A percentile compares a stretch with the other conserved stretches of the same genome.
These are phyloP conservation scores for Nemurella pictetii DNA, from an alignment of 2,888 invertebrate genomes.

Conservation along the genomic window DNA sequence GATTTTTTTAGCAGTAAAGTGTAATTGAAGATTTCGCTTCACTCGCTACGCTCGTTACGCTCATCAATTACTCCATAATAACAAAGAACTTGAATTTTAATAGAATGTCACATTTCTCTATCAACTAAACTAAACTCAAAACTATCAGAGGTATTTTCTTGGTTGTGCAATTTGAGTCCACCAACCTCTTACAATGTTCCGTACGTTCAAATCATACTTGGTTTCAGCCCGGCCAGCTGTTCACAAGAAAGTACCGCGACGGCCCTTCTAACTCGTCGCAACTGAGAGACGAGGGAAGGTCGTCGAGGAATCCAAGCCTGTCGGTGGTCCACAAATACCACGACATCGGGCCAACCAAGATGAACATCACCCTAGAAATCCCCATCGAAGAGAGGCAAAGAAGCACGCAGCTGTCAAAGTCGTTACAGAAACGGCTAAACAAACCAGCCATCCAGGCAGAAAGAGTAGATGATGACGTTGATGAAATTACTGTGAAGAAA, in stretches of 20 bases:
- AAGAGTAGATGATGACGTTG: not conserved
- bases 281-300: not conserved
- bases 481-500: too few species aligned
- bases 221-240: not conserved
- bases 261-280: not conserved
- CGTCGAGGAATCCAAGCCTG: not conserved
- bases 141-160: too few species aligned
- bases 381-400: not conserved
- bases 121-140: too few species aligned
- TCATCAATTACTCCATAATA: too few species aligned
- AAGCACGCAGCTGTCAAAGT: not conserved
- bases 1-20: too few species aligned
- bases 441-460: not conserved
- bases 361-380: slow-evolving; percentile 2
- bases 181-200: too few species aligned
- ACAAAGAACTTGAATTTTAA: too few species aligned
- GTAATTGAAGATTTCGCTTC: too few species aligned
- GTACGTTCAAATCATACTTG: too few species aligned
- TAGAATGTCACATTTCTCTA: too few species aligned
- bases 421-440: not conserved
- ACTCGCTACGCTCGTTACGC: too few species aligned
- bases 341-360: not conserved
- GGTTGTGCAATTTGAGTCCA: too few species aligned
- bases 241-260: slow-evolving; percentile 20
- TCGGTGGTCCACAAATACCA: slow-evolving; percentile 16